These are phyloP conservation scores for Nematolebias whitei DNA, from an alignment of 2,113 vertebrate species.

Conservation along the genomic window DNA sequence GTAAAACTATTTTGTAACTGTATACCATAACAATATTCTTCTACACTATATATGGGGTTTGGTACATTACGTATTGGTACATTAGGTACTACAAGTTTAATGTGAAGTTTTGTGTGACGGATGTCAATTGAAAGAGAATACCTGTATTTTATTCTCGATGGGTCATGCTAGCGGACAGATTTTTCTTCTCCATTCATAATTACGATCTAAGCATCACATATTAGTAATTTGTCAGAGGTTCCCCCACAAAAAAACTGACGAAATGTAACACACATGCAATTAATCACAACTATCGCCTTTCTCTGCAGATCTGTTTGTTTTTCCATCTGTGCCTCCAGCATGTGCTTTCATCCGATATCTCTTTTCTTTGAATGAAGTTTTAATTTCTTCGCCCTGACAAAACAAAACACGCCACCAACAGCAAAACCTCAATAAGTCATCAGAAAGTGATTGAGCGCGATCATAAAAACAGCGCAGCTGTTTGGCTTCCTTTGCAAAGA, in stretches of 20 bases:
- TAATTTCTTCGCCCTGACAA: conserved; percentile 42
- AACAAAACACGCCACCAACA: conserved; percentile 14
- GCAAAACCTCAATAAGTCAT: conserved; percentile 40
- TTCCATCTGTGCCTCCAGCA: conserved; percentile 7
- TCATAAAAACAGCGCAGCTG: conserved; percentile 51
- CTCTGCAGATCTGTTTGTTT: conserved; percentile 35
- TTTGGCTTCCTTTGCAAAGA: conserved; percentile 10
- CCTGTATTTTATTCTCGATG: conserved; percentile 28
- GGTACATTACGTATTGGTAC: too few relatives aligned
- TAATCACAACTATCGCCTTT: conserved; percentile 45
- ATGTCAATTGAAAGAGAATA: conserved; percentile 24
- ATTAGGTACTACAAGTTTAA: conserved; percentile 1
- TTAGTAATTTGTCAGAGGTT: conserved; percentile 59
- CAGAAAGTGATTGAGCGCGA: conserved; percentile 44
- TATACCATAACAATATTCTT: too few relatives aligned
- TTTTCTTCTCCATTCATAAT: conserved; percentile 56
- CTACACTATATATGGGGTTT: too few relatives aligned
- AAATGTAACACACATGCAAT: conserved; percentile 53
- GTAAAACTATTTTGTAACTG: too few relatives aligned
- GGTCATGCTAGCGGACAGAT: conserved; percentile 34
- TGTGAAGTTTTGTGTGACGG: conserved; percentile 23
- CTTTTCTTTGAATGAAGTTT: conserved; percentile 29
- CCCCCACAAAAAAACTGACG: conserved; percentile 35
- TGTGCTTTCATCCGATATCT: conserved; percentile 29
- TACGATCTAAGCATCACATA: conserved; percentile 50